phyloP scores from a whole-genome alignment of 2,113 vertebrate genomes.

The Corythoichthys haematopterus region DNA sequence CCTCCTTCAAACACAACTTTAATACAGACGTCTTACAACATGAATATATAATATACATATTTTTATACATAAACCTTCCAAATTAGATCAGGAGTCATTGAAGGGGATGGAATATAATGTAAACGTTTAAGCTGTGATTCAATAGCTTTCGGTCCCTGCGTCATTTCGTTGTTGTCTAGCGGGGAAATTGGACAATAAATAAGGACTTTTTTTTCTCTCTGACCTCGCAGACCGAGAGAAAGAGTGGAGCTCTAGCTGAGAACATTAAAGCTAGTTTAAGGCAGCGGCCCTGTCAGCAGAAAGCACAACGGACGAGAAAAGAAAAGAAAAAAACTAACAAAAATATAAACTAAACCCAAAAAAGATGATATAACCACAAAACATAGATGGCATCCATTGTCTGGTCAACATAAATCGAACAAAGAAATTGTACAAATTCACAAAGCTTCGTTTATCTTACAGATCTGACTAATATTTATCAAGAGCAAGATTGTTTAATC shows the following conservation, averaged over 20 bases:
- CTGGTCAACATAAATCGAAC: constrained; percentile 59
- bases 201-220: constrained; percentile 54
- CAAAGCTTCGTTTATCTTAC: constrained; percentile 82
- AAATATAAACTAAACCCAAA: constrained; percentile 40
- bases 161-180: constrained; percentile 43
- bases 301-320: constrained; percentile 84
- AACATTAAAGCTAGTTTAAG: constrained; percentile 82
- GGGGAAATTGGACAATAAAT: constrained; percentile 70
- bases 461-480: constrained; percentile 81
- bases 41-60: constrained; percentile 72
- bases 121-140: constrained; percentile 27
- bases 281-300: constrained; percentile 87
- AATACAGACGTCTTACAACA: constrained; percentile 71
- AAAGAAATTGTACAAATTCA: constrained; percentile 86
- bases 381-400: constrained; percentile 73
- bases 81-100: constrained; percentile 53
- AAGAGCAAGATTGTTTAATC: constrained; percentile 80
- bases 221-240: constrained; percentile 53
- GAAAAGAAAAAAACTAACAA: constrained; percentile 4
- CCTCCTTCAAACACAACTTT: constrained; percentile 54
- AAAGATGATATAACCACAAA: constrained; percentile 69
- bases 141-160: constrained; percentile 42
- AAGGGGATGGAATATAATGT: constrained; percentile 29
- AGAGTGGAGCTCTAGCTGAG: constrained; percentile 63
- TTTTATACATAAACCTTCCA: constrained; percentile 67